phyloP scores from a whole-genome alignment of 2,113 vertebrate genomes.

The Saguinus midas region DNA sequence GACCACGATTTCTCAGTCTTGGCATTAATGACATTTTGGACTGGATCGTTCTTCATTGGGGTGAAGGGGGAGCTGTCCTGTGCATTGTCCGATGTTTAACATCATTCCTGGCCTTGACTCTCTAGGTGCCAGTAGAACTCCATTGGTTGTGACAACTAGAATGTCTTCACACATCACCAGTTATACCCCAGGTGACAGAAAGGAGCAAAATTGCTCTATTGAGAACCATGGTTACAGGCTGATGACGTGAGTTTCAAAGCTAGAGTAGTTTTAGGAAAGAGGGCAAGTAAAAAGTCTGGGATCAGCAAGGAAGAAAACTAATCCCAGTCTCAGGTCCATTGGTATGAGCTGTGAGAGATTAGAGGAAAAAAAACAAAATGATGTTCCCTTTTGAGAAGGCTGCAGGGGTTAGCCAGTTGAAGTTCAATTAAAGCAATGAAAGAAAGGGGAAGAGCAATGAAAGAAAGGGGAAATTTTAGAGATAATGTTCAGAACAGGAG shows the following conservation, averaged over 20 bases:
- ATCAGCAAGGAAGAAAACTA: neutral
- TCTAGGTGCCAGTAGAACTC: neutral
- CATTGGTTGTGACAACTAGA: conserved; percentile 11
- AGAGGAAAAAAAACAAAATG: neutral
- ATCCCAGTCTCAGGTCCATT: neutral
- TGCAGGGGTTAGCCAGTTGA: neutral
- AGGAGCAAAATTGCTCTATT: neutral
- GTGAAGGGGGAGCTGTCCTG: neutral
- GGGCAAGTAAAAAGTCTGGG: neutral
- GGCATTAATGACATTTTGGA: neutral
- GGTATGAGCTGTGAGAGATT: neutral
- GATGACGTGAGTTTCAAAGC: neutral
- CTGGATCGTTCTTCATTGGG: neutral
- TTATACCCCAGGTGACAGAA: neutral
- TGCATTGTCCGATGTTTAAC: neutral
- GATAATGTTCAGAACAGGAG: neutral
- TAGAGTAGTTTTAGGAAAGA: neutral
- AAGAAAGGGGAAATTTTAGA: neutral
- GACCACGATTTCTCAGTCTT: neutral
- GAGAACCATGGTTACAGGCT: neutral
- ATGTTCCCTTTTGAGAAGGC: neutral
- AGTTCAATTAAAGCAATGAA: neutral
- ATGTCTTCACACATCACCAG: neutral
- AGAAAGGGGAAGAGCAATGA: neutral
- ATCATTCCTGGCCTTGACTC: neutral